Conservation (phyloP, 2,113 vertebrate species). For the Neomonachus schauinslandi region DNA sequence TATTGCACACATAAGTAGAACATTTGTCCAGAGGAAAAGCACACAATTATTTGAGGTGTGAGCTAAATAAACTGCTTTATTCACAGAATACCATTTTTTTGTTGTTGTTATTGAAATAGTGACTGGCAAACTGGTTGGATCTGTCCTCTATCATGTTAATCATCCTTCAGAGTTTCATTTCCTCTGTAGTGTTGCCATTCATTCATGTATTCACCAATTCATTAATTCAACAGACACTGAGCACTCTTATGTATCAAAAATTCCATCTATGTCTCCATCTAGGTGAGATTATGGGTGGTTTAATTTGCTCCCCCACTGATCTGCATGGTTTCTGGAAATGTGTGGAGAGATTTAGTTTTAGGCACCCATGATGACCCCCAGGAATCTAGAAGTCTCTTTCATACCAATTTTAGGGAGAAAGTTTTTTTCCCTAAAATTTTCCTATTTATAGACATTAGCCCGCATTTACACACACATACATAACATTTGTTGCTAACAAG, state of each 20-base stretch:
- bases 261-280: not conserved
- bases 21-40: not conserved
- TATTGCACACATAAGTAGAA: not conserved
- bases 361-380: not conserved
- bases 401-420: not conserved
- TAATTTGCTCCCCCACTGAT: not conserved
- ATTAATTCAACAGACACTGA: not conserved
- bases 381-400: not conserved
- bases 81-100: not conserved
- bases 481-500: not conserved
- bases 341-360: not conserved
- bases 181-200: not conserved
- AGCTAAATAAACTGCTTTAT: not conserved
- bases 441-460: not conserved
- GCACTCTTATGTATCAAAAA: not conserved
- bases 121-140: not conserved
- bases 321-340: not conserved
- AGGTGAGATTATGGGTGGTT: not conserved
- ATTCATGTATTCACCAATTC: not conserved
- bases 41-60: not conserved
- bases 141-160: not conserved
- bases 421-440: not conserved
- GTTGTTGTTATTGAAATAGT: not conserved
- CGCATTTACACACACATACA: not conserved
- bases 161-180: not conserved